A percentile compares a stretch with the other conserved stretches of the same genome.
These are phyloP conservation scores for Meloidogyne hapla DNA, from an alignment of 1,140 invertebrate species.

Conservation along the genomic window DNA sequence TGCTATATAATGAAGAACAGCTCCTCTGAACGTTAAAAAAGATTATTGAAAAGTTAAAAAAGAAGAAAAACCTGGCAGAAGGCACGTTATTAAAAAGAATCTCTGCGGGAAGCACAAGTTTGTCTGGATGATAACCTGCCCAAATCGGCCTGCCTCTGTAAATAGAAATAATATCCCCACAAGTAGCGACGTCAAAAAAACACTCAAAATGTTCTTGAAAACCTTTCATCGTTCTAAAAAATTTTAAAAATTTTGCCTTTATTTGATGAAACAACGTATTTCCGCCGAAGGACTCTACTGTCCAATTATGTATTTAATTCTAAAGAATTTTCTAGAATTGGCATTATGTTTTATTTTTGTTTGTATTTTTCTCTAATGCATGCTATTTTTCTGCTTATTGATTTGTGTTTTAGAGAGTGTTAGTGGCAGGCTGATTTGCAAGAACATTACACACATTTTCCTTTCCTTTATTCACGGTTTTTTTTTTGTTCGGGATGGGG, in stretches of 20 bases:
- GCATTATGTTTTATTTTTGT: too few relatives aligned
- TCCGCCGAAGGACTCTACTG: too few relatives aligned
- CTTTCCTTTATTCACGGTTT: too few relatives aligned
- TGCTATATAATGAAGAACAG: slow-evolving; percentile 14
- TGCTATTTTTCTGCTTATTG: too few relatives aligned
- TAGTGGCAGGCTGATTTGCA: too few relatives aligned
- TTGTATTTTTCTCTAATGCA: too few relatives aligned
- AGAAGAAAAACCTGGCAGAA: slow-evolving; percentile 5
- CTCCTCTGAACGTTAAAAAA: background rate
- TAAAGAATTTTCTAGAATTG: too few relatives aligned
- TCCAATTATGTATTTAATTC: too few relatives aligned
- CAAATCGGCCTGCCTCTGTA: slow-evolving; percentile 23
- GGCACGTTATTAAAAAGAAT: slow-evolving; percentile 14
- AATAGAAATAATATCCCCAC: slow-evolving; percentile 18
- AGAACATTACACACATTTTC: too few relatives aligned
- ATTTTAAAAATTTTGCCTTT: background rate
- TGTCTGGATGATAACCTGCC: slow-evolving; percentile 8
- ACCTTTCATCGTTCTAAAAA: background rate
- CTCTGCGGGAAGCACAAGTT: background rate
- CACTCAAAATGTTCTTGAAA: slow-evolving; percentile 3
- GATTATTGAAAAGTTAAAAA: background rate
- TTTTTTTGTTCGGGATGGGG: too few relatives aligned
- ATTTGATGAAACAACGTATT: too few relatives aligned
- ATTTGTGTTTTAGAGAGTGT: too few relatives aligned
- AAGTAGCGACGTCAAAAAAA: slow-evolving; percentile 19